phyloP scores from a whole-genome alignment of 2,113 vertebrate genomes.

The Colius striatus region DNA sequence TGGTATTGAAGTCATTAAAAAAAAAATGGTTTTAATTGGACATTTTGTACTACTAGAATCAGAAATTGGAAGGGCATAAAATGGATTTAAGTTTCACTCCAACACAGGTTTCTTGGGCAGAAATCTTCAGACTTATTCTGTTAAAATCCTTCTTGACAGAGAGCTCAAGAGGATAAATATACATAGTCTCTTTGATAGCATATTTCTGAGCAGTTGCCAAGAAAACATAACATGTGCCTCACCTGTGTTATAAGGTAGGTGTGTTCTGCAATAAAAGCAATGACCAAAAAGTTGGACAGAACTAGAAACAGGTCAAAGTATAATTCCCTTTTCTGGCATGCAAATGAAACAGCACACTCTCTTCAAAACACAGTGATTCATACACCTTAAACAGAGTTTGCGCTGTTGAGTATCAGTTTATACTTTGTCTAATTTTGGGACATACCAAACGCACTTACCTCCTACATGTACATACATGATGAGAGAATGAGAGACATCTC shows the following conservation, averaged over 20 bases:
- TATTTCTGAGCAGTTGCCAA: background rate
- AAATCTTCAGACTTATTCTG: background rate
- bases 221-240: fast-evolving
- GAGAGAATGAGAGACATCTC: background rate
- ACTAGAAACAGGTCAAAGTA: background rate
- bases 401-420: background rate
- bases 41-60: background rate
- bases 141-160: background rate
- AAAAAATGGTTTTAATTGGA: background rate
- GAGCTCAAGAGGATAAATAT: background rate
- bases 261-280: background rate
- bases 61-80: background rate
- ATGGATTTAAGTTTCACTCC: background rate
- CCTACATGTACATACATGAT: background rate
- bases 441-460: background rate
- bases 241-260: background rate
- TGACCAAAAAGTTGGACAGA: background rate
- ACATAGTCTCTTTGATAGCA: fast-evolving
- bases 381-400: background rate
- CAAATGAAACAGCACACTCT: background rate
- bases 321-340: background rate
- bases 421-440: background rate
- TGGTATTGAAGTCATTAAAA: background rate
- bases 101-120: background rate
- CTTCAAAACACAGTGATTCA: background rate